Evolutionary conservation across 2,113 vertebrate species (phyloP).

Genomic region (Cnemophilus loriae): DNA sequence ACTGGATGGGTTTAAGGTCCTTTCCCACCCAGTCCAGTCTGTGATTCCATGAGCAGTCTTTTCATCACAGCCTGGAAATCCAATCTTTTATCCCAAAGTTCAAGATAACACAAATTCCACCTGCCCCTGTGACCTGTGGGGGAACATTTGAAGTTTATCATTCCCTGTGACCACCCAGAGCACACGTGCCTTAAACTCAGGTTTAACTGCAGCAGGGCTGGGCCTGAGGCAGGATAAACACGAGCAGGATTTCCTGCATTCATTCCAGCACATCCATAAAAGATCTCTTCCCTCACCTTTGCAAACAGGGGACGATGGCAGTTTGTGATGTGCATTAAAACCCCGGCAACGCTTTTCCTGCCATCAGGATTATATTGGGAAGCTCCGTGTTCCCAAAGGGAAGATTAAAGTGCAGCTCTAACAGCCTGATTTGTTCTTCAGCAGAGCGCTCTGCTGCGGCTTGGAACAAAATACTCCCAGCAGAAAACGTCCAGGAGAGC

Average conservation of each 20-base stretch:
- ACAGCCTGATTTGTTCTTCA: background rate
- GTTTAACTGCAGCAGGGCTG: background rate
- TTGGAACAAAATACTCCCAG: conserved; percentile 9
- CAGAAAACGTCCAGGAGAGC: background rate
- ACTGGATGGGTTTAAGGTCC: fast-evolving
- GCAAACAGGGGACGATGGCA: background rate
- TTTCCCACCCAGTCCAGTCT: fast-evolving
- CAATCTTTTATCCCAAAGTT: background rate
- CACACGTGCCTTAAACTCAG: background rate
- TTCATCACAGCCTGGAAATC: background rate
- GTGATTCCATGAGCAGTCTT: background rate
- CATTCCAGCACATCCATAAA: background rate
- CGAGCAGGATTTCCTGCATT: background rate
- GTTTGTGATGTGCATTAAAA: background rate
- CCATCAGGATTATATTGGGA: background rate
- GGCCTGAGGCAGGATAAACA: background rate
- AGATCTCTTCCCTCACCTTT: background rate
- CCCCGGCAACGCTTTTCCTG: background rate
- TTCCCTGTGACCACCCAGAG: background rate
- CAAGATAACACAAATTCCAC: background rate
- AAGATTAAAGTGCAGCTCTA: conserved; percentile 13
- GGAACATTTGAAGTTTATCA: background rate
- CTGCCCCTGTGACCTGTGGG: background rate
- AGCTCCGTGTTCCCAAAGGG: conserved; percentile 19
- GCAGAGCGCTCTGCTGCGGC: background rate